Conservation (phyloP, 2,888 invertebrate genomes). For the Synergus umbraculus region DNA sequence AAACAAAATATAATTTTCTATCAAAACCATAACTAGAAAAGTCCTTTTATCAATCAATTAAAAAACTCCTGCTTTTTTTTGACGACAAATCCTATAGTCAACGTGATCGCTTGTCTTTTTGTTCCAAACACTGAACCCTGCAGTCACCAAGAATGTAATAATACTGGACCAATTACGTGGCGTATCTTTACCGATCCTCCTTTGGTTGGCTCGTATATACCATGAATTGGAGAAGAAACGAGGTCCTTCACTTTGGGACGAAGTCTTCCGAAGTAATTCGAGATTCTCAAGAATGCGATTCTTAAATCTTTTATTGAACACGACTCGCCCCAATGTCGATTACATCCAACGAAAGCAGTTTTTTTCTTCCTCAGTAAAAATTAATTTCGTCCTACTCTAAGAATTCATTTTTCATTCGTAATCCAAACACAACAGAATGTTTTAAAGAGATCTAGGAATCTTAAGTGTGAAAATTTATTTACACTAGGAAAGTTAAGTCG, state of each 20-base stretch:
- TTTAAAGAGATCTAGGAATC: background rate
- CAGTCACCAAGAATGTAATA: conserved; percentile 73
- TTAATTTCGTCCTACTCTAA: background rate
- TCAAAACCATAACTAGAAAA: background rate
- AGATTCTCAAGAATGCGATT: conserved; percentile 58
- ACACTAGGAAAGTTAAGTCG: conserved; percentile 65
- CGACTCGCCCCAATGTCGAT: conserved; percentile 6
- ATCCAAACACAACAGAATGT: too few species aligned
- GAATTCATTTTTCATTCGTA: background rate
- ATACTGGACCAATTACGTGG: conserved; percentile 70
- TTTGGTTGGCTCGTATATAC: conserved; percentile 52
- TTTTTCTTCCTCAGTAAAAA: conserved; percentile 3
- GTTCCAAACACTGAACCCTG: conserved; percentile 48
- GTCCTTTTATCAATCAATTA: background rate
- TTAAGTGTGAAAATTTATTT: conserved; percentile 63
- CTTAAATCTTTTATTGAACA: conserved; percentile 52
- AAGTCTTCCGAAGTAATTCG: conserved; percentile 55
- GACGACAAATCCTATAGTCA: conserved; percentile 35
- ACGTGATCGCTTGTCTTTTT: conserved; percentile 46
- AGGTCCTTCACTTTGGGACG: conserved; percentile 50
- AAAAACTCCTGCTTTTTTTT: background rate
- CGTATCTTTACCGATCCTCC: conserved; percentile 50
- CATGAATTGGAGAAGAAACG: conserved; percentile 54
- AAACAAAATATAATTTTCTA: too few species aligned
- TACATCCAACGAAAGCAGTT: conserved; percentile 4